Conservation (phyloP, 2,888 invertebrate genomes). For the Eupithecia tripunctaria region DNA sequence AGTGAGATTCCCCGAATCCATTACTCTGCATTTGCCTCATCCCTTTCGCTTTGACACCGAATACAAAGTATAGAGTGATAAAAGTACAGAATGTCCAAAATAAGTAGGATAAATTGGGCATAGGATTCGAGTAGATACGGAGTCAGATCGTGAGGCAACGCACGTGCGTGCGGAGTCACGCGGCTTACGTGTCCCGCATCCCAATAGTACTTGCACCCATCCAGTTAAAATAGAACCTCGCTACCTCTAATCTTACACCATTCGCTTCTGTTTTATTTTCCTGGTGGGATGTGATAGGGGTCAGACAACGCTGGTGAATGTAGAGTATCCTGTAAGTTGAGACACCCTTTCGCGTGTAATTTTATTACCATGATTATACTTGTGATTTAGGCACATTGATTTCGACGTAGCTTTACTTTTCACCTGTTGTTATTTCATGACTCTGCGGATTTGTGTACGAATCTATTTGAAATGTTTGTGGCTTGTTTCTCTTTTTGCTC, state of each 20-base stretch:
- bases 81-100: slow-evolving; percentile 60
- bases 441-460: slow-evolving; percentile 9
- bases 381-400: slow-evolving; percentile 39
- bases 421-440: slow-evolving; percentile 29
- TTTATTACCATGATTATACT: slow-evolving; percentile 43
- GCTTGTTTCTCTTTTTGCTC: neutral
- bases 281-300: slow-evolving; percentile 40
- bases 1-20: slow-evolving; percentile 43
- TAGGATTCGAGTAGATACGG: slow-evolving; percentile 64
- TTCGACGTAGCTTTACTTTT: slow-evolving; percentile 28
- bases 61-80: slow-evolving; percentile 56
- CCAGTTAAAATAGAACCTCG: slow-evolving; percentile 58
- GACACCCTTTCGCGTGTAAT: slow-evolving; percentile 50
- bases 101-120: slow-evolving; percentile 71
- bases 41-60: slow-evolving; percentile 51
- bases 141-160: slow-evolving; percentile 59
- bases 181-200: slow-evolving; percentile 62
- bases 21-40: slow-evolving; percentile 49
- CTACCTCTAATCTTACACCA: slow-evolving; percentile 36
- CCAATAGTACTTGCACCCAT: slow-evolving; percentile 52
- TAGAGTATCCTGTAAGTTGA: slow-evolving; percentile 53
- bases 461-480: slow-evolving; percentile 1
- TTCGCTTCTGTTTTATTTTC: slow-evolving; percentile 25
- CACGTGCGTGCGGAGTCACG: slow-evolving; percentile 73
- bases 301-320: slow-evolving; percentile 52